Conservation (phyloP, 2,797 vertebrate species). For the Lithobates pipiens region DNA sequence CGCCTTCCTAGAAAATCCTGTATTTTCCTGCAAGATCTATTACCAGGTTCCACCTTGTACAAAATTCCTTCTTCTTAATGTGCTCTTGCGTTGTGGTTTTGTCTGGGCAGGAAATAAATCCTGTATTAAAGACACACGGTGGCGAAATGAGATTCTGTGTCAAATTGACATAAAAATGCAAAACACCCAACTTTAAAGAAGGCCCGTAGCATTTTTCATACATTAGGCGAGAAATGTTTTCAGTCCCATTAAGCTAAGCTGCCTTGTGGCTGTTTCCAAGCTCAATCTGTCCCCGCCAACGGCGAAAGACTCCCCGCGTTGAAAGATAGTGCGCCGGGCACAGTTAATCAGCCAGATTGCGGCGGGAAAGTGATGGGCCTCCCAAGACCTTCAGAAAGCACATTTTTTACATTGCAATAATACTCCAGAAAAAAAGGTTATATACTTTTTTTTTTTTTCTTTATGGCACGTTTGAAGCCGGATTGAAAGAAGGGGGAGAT, state of each 20-base stretch:
- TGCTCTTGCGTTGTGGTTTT: constrained; percentile 22
- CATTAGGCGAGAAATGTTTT: constrained; percentile 51
- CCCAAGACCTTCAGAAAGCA: constrained; percentile 42
- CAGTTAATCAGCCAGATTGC: not conserved
- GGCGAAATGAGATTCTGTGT: constrained; percentile 27
- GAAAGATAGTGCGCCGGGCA: constrained; percentile 10
- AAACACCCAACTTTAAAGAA: constrained; percentile 49
- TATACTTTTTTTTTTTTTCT: not conserved
- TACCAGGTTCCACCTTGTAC: constrained; percentile 12
- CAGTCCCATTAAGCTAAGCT: constrained; percentile 54
- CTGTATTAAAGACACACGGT: constrained; percentile 47
- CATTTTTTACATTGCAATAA: constrained; percentile 46
- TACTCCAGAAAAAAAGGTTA: constrained; percentile 9
- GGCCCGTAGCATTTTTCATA: constrained; percentile 36
- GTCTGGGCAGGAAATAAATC: constrained; percentile 51
- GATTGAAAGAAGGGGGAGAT: constrained; percentile 16
- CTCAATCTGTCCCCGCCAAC: constrained; percentile 29
- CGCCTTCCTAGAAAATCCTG: not conserved
- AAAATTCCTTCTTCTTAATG: constrained; percentile 14
- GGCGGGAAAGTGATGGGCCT: not conserved
- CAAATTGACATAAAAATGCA: constrained; percentile 46
- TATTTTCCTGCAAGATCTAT: constrained; percentile 5
- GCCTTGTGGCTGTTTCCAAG: not conserved
- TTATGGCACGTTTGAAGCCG: constrained; percentile 7
- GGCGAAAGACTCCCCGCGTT: not conserved